These are phyloP conservation scores for Anastatus disparis DNA, from an alignment of 1,140 invertebrate genomes.

Conservation along the genomic window DNA sequence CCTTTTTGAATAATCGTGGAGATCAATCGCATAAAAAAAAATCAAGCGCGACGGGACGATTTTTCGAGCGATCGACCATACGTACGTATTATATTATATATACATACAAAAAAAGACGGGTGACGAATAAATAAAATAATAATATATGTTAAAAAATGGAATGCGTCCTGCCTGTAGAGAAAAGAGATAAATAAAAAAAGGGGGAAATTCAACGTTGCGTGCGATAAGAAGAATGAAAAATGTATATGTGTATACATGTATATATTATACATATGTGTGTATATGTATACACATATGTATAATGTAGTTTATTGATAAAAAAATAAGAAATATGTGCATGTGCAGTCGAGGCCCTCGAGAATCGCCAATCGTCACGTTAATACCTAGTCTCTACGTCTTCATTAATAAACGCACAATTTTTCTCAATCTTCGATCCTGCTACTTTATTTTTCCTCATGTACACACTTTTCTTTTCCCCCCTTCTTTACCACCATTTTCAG, in stretches of 20 bases:
- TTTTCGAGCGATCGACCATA: constrained; percentile 8
- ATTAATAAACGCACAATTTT: constrained; percentile 69
- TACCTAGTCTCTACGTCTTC: constrained; percentile 58
- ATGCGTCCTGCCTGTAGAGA: no score
- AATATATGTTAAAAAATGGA: no score
- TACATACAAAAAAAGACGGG: no score
- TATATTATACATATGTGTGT: neutral
- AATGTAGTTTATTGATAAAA: no score
- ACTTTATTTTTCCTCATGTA: constrained; percentile 61
- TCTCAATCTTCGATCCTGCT: constrained; percentile 61
- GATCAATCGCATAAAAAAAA: neutral
- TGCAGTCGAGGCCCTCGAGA: constrained; percentile 39
- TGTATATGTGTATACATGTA: neutral
- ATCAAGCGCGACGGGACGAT: constrained; percentile 13
- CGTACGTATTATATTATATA: no score
- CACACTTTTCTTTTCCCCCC: no score
- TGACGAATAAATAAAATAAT: no score
- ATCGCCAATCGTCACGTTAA: constrained; percentile 45
- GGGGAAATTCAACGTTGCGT: neutral
- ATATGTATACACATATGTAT: neutral
- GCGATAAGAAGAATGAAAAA: neutral
- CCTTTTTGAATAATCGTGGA: constrained; percentile 15
- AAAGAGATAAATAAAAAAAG: neutral
- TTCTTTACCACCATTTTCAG: no score
- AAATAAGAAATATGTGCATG: constrained; percentile 1